Base-by-base conservation (phyloP, 2,113 vertebrate genomes). In the Lophius piscatorius region DNA sequence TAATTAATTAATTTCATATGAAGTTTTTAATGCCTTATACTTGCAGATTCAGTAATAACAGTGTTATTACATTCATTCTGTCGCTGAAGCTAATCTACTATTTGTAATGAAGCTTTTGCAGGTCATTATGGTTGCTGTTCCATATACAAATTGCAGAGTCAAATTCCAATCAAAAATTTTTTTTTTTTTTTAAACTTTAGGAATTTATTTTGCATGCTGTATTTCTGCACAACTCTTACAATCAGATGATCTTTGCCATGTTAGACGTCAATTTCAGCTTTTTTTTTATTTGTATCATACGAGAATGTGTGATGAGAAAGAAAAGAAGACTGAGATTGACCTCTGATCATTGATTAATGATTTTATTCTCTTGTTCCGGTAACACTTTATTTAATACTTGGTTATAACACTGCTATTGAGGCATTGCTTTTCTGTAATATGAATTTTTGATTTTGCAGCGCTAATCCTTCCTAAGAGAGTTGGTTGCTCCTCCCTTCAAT, bases 321-420 rank as follows among this genome's bases (percentile, higher is more conserved):
- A 60, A 65, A 78, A 55, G 75, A 81, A 63, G 60, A 74, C 71
- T 77, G 57, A 59, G 63, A 29, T 40, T 41, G 13, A 74, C 31
- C 63, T 52, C 58, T 79, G 63, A 58, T 68, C 28, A 11, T 50
- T 21, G 63, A 14, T 48, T 67, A 44, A 66, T 74, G 55, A 45
- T 60, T 57, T 71, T 38, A 57, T 56, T 34, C 39, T 48, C 38
- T 44, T 9, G 31, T 44, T 17, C 41, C 16, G 71, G 65, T 83
- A 83, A 88, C 82, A 85, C 81, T 78, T 88, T 78, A 76, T 87
- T 80, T 80, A 78, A 83, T 69, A 33, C 20, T 44, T 45, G n/a
- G 12, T 29, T 14, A 31, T 47, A n/a, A n/a, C 9, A 16, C 4
- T 14, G 5, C 33, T 35, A 13, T n/a, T n/a, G n/a, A n/a, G n/a